phyloP scores from a whole-genome alignment of 2,797 vertebrate genomes.

The Gorsachius magnificus region DNA sequence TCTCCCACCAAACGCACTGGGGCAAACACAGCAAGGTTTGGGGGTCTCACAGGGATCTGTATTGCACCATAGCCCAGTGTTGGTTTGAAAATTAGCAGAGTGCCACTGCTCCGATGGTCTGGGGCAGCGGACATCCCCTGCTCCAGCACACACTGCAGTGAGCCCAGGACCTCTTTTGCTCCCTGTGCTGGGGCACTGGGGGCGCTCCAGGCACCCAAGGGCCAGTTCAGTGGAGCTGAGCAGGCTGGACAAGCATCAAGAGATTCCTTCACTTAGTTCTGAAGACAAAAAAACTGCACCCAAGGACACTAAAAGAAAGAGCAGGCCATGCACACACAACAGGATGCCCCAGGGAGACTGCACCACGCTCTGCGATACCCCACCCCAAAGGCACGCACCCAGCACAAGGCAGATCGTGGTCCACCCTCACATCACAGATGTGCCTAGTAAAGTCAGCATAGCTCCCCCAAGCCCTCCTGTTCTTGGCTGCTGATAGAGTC shows the following conservation, averaged over 20 bases:
- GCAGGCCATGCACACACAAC: fast-evolving
- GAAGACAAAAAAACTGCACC: background rate
- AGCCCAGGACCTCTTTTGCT: background rate
- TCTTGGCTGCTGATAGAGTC: background rate
- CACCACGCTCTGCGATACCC: too few relatives aligned
- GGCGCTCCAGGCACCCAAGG: background rate
- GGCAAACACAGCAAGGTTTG: background rate
- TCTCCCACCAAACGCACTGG: background rate
- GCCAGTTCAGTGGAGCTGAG: background rate
- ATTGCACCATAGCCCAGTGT: fast-evolving
- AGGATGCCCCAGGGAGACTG: fast-evolving
- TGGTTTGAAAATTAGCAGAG: fast-evolving
- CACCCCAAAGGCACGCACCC: fast-evolving
- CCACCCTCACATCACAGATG: background rate
- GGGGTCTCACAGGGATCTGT: background rate
- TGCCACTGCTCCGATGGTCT: background rate
- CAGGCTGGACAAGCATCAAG: background rate
- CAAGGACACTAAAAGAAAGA: background rate
- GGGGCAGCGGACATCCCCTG: background rate
- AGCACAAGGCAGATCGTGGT: background rate
- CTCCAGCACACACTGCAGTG: fast-evolving
- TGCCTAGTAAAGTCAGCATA: background rate
- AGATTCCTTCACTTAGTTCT: background rate
- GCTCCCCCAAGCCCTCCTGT: background rate
- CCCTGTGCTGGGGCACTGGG: background rate